Evolutionary conservation across 2,797 vertebrate genomes (phyloP), one percentile per base, ranked within the genome.

Genomic region (Menidia menidia): DNA sequence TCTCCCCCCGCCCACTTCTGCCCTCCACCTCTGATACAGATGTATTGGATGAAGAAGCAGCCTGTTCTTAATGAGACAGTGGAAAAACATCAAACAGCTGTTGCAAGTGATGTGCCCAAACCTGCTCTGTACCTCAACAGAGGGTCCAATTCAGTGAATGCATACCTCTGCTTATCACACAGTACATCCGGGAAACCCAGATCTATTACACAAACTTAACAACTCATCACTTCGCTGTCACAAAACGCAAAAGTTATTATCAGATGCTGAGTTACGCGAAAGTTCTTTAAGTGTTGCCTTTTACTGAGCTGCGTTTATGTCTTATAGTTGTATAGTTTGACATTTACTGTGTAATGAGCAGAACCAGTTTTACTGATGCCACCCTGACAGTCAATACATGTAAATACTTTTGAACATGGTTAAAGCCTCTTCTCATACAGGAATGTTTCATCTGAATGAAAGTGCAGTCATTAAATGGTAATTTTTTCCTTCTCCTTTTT

Each of bases 41-140:
- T 16, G n/a, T 50, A n/a, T 50, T 5, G 4, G 12, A 30, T 19
- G 43, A 53, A 44, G 19, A 32, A 19, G 41, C 15, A 11, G 25
- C 33, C 39, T 52, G 11, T 4, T 62, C 19, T 11, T 71, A 45
- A 71, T 54, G 0, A 73, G 16, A 30, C 50, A 16, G 14, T 18
- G 0, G 16, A n/a, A 51, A 43, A 39, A n/a, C 30, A 33, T 55
- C 12, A 53, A 58, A 63, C 70, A 71, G 56, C 64, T 74, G 78
- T 52, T 52, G 13, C 18, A 44, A 35, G 32, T 16, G 7, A 14
- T 66, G 56, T 67, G 75, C 53, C 71, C 45, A 45, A 53, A 85
- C 78, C 48, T 70, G 75, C 69, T 42, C 16, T 12, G 19, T 42
- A 9, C 31, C 30, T 58, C 19, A 4, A 15, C 6, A 13, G 12